phyloP scores from a whole-genome alignment of 2,888 invertebrate species.

The Stenchaetothrips biformis region DNA sequence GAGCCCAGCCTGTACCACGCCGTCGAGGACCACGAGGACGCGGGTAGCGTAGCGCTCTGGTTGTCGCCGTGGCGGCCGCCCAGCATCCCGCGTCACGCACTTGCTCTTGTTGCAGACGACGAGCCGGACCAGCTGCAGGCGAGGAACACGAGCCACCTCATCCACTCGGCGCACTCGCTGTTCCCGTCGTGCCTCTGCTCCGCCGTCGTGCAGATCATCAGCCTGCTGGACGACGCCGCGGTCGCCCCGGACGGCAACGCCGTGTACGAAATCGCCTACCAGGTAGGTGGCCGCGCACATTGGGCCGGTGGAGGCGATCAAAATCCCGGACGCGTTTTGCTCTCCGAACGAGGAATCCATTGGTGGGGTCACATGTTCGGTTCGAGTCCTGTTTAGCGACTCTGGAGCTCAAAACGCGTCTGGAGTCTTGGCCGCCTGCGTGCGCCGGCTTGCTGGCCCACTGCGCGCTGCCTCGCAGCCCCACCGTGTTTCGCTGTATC shows the following conservation, averaged over 20 bases:
- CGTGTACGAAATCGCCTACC: conserved; percentile 96
- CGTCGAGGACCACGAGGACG: conserved; percentile 79
- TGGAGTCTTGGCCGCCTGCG: too few species aligned
- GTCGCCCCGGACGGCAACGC: conserved; percentile 89
- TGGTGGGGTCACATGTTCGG: too few species aligned
- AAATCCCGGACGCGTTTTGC: conserved; percentile 2
- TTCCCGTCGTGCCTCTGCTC: conserved; percentile 97
- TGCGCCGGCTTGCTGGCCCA: too few species aligned
- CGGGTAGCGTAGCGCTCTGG: conserved; percentile 41
- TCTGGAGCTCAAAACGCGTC: too few species aligned
- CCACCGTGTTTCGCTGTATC: too few species aligned
- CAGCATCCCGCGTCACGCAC: too few species aligned
- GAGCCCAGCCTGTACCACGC: conserved; percentile 87
- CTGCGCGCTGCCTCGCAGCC: too few species aligned
- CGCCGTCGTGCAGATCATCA: conserved; percentile 90
- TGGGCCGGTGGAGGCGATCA: neutral
- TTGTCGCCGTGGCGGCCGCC: too few species aligned
- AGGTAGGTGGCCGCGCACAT: too few species aligned
- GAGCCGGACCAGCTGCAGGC: conserved; percentile 58
- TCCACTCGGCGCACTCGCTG: conserved; percentile 87
- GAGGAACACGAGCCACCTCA: conserved; percentile 69
- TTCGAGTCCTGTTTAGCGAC: too few species aligned
- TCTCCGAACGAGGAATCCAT: too few species aligned
- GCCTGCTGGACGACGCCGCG: conserved; percentile 91
- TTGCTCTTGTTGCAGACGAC: conserved; percentile 45